phyloP scores from a whole-genome alignment of 2,113 vertebrate genomes.

The Bagarius yarrelli region DNA sequence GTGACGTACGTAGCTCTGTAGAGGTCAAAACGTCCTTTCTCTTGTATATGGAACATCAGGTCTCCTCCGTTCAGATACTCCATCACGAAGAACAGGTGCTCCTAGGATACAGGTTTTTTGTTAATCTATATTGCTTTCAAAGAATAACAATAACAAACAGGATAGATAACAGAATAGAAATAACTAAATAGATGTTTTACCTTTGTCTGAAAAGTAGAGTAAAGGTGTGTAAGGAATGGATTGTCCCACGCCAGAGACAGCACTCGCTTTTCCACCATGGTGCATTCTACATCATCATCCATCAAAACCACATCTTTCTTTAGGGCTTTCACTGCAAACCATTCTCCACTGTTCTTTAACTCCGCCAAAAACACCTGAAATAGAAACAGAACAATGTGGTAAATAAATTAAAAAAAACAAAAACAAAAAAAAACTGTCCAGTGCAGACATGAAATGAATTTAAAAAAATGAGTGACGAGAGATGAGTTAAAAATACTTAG shows the following conservation, averaged over 20 bases:
- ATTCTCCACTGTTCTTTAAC: slow-evolving; percentile 83
- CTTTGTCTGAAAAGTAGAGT: slow-evolving; percentile 93
- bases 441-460: not conserved
- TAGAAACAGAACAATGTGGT: not conserved
- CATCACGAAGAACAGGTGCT: slow-evolving; percentile 98
- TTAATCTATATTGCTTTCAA: not conserved
- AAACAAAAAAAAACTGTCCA: not conserved
- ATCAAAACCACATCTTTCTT: slow-evolving; percentile 98
- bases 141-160: not conserved
- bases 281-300: slow-evolving; percentile 96
- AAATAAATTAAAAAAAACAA: too few relatives aligned
- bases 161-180: not conserved
- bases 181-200: slow-evolving; percentile 61
- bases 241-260: slow-evolving; percentile 91
- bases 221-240: slow-evolving; percentile 94
- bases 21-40: slow-evolving; percentile 92
- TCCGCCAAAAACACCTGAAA: slow-evolving; percentile 89
- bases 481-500: not conserved
- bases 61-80: slow-evolving; percentile 97
- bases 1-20: slow-evolving; percentile 86
- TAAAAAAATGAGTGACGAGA: not conserved
- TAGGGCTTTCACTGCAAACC: slow-evolving; percentile 90
- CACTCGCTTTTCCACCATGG: slow-evolving; percentile 98
- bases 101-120: slow-evolving; percentile 67
- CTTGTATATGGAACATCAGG: slow-evolving; percentile 98